Percentiles rank a stretch among this genome's conserved stretches.
These are phyloP conservation scores for Molothrus ater DNA, from an alignment of 2,797 vertebrate genomes.

Conservation along the genomic window DNA sequence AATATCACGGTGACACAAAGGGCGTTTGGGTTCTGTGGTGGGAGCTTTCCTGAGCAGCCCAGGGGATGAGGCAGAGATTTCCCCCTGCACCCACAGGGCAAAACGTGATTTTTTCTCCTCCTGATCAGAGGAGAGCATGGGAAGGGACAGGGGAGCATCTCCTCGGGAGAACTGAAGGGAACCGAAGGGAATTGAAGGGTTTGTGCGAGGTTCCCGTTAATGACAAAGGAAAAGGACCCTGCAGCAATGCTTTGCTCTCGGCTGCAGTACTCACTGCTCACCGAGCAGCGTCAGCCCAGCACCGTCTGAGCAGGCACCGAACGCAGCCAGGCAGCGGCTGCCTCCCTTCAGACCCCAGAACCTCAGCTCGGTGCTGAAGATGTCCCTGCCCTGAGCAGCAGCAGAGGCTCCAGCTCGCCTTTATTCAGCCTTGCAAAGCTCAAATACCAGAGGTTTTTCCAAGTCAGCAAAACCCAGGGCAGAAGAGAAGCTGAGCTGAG, in stretches of 20 bases:
- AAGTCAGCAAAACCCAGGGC: neutral
- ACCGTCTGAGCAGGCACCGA: neutral
- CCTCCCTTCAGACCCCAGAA: neutral
- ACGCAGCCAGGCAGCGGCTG: neutral
- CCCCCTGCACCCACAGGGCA: neutral
- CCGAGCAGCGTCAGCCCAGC: slow-evolving; percentile 54
- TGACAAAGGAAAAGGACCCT: rapidly evolving
- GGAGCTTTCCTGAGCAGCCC: neutral
- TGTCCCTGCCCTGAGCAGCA: neutral
- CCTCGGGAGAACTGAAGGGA: neutral
- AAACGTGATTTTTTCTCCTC: rapidly evolving
- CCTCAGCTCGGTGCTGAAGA: neutral
- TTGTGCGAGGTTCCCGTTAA: neutral
- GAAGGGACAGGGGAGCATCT: neutral
- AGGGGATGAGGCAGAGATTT: neutral
- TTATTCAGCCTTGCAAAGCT: neutral
- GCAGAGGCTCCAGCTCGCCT: neutral
- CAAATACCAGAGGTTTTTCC: neutral
- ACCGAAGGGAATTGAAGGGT: too few relatives aligned
- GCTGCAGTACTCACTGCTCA: slow-evolving; percentile 2
- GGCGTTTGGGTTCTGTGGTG: neutral
- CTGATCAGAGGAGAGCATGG: neutral
- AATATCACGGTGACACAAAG: neutral
- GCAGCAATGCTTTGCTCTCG: rapidly evolving
- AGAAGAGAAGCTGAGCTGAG: neutral